Evolutionary conservation across 1,140 invertebrate species (phyloP).

Genomic region (Drosophila sucinea): DNA sequence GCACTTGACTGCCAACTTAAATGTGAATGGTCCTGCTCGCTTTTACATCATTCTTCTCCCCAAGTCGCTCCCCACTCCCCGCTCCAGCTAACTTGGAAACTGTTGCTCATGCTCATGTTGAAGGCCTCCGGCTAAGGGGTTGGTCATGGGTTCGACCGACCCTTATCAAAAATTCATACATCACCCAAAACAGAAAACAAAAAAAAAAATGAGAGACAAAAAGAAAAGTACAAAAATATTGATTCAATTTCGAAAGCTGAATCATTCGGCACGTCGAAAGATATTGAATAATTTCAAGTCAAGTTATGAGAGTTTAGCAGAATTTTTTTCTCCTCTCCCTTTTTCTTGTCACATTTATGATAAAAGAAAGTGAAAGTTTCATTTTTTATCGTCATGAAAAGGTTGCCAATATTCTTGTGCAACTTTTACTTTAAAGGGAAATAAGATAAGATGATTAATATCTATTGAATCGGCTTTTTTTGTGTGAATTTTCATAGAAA

Average conservation of each 20-base stretch:
- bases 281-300: constrained; percentile 13
- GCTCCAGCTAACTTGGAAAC: constrained; percentile 24
- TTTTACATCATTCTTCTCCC: background rate
- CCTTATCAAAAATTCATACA: constrained; percentile 56
- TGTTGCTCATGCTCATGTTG: constrained; percentile 41
- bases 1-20: constrained; percentile 45
- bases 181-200: background rate
- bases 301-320: constrained; percentile 9
- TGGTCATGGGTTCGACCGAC: constrained; percentile 19
- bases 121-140: background rate
- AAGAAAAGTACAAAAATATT: constrained; percentile 27
- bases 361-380: constrained; percentile 2
- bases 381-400: background rate
- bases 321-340: background rate
- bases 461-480: background rate
- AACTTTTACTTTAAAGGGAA: background rate
- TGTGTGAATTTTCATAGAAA: background rate
- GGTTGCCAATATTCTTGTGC: background rate
- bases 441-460: constrained; percentile 2
- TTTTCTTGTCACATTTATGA: constrained; percentile 9
- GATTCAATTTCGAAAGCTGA: constrained; percentile 44
- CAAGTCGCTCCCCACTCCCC: background rate
- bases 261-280: constrained; percentile 22
- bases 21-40: background rate
- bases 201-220: background rate